Base-by-base conservation (phyloP, 2,797 vertebrate genomes). In the Echiichthys vipera region DNA sequence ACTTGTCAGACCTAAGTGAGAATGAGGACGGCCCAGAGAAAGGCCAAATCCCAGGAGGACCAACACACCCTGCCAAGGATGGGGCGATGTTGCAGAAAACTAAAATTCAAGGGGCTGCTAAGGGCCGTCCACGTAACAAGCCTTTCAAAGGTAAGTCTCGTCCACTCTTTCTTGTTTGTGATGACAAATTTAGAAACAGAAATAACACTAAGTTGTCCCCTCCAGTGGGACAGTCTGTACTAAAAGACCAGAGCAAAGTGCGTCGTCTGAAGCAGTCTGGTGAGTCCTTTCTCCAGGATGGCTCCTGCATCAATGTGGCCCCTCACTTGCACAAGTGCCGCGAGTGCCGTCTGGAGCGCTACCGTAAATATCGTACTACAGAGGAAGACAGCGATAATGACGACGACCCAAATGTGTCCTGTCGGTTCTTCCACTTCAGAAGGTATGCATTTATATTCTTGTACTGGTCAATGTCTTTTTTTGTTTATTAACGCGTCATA, bases 301-400 rank as follows among this genome's bases (percentile, higher is more conserved):
- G 98, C 49, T 99, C 98, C 27, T 99, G 98, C 88, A 99, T 99
- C 91, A 99, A 97, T 1, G 98, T 99, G 58, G 98, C 98, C 4
- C 98, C 98, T 55, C 98, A 99, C 88, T 93, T 99, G 86, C 98
- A 99, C 92, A 99, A 99, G 90, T 99, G 98, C 80, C 95, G 98
- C 0, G 98, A 99, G 85, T 99, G 98, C 84, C 97, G 98, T 17
- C 90, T 99, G 78, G 98, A 99, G 85, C 96, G 98, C 55, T 99
- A 99, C 81, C 95, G 98, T 36, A 99, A 99, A 87, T 97, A 96
- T 88, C 97, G 98, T 45, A 88, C 32, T 29, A 83, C 87, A 12
- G 98, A 98, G 1, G 96, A 97, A 29, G 97, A 99, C 30, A 96
- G 95, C 0, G 98, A 99, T n/a, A 97, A 98, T 17, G 97, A 99